These are phyloP conservation scores for Theocolax elegans DNA, from an alignment of 1,140 invertebrate species.

Conservation along the genomic window DNA sequence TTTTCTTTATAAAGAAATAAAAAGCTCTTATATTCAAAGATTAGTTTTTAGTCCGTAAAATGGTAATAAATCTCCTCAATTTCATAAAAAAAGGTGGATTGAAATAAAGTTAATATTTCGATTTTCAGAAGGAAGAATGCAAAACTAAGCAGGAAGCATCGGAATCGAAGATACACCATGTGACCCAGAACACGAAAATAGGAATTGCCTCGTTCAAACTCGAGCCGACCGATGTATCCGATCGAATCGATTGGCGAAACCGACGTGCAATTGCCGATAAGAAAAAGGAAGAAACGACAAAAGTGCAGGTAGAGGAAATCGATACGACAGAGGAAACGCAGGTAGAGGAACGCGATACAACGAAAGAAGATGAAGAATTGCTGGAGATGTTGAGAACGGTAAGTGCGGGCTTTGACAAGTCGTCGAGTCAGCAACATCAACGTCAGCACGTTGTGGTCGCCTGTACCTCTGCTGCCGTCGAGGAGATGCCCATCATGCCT, in stretches of 20 bases:
- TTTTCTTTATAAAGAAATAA: no score
- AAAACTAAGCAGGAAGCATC: constrained; percentile 69
- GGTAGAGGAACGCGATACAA: constrained; percentile 3
- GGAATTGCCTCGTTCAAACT: constrained; percentile 69
- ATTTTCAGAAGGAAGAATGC: constrained; percentile 57
- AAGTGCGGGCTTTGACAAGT: constrained; percentile 37
- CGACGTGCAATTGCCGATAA: constrained; percentile 31
- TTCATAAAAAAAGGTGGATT: not conserved
- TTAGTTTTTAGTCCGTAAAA: no score
- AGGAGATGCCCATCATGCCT: constrained; percentile 1
- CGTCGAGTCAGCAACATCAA: not conserved
- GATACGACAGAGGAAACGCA: not conserved
- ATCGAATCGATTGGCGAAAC: constrained; percentile 51
- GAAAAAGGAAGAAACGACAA: not conserved
- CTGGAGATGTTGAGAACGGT: constrained; percentile 40
- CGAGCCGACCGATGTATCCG: constrained; percentile 65
- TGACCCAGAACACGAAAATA: constrained; percentile 68
- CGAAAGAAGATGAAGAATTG: constrained; percentile 32
- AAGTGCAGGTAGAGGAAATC: constrained; percentile 7
- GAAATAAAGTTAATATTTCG: not conserved
- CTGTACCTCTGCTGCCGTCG: constrained; percentile 4
- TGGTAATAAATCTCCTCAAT: not conserved
- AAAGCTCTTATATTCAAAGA: no score
- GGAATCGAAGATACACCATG: constrained; percentile 69
- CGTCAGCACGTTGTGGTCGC: not conserved